These are phyloP conservation scores for Salvelinus namaycush DNA, from an alignment of 2,113 vertebrate genomes.

Conservation along the genomic window DNA sequence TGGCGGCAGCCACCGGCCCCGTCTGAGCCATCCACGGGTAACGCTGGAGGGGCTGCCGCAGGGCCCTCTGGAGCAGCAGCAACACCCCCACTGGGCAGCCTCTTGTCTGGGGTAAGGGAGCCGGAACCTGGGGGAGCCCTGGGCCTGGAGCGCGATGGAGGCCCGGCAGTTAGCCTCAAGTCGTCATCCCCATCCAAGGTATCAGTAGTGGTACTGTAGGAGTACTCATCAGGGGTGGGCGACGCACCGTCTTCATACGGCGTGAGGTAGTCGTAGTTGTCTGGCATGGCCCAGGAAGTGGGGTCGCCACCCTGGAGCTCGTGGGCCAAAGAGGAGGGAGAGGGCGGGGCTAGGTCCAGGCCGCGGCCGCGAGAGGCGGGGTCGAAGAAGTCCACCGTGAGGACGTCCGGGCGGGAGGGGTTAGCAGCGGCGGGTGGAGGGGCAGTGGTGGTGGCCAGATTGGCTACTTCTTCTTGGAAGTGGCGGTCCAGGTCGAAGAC, in stretches of 20 bases:
- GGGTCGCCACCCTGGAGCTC: constrained; percentile 76
- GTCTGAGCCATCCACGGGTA: constrained; percentile 64
- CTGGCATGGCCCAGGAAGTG: constrained; percentile 82
- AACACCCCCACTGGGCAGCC: constrained; percentile 24
- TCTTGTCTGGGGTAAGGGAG: constrained; percentile 33
- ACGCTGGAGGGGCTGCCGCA: constrained; percentile 36
- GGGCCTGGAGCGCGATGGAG: constrained; percentile 60
- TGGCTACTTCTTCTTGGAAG: neutral
- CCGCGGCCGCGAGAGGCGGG: constrained; percentile 65
- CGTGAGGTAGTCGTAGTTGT: constrained; percentile 87
- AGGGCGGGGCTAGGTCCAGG: constrained; percentile 60
- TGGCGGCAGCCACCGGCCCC: constrained; percentile 74
- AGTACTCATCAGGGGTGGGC: constrained; percentile 85
- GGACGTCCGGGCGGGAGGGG: constrained; percentile 62
- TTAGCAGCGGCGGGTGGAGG: constrained; percentile 42
- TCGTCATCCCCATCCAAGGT: constrained; percentile 78
- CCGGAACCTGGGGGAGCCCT: constrained; percentile 40
- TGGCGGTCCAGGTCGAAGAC: constrained; percentile 66
- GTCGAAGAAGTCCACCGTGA: constrained; percentile 85
- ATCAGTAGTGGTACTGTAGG: constrained; percentile 82
- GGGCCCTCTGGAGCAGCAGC: constrained; percentile 21
- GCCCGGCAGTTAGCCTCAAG: constrained; percentile 61
- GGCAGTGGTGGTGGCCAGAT: constrained; percentile 35
- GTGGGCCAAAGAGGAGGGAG: constrained; percentile 62
- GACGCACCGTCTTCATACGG: constrained; percentile 84